A percentile compares a stretch with the other conserved stretches of the same genome.
Evolutionary conservation across 1,140 invertebrate species (phyloP).

Genomic region (Contarinia nasturtii): DNA sequence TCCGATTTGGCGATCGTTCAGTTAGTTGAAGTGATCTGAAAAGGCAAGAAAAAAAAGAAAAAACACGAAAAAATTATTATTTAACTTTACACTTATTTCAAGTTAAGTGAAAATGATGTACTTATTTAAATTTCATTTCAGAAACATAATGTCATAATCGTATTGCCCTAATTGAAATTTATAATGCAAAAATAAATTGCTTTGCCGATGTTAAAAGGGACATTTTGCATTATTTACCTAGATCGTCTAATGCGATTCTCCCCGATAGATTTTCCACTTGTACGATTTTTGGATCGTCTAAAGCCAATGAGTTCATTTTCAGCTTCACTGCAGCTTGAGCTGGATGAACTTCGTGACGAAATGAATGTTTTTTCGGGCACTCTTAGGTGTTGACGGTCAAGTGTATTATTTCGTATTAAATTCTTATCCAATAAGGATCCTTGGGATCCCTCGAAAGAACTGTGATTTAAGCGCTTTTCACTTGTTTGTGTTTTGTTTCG

Average conservation of each 20-base stretch:
- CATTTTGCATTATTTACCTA: constrained; percentile 11
- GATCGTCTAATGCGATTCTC: constrained; percentile 20
- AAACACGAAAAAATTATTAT: neutral
- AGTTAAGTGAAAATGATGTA: too few relatives aligned
- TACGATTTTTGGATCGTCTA: constrained; percentile 7
- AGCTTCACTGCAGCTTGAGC: constrained; percentile 21
- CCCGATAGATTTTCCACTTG: constrained; percentile 11
- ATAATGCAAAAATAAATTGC: too few relatives aligned
- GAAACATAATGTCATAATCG: too few relatives aligned
- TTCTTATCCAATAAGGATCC: constrained; percentile 10
- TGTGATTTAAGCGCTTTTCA: constrained; percentile 14
- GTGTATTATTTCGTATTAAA: constrained; percentile 15
- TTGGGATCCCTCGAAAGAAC: constrained; percentile 14
- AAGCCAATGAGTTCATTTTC: constrained; percentile 11
- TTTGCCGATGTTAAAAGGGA: too few relatives aligned
- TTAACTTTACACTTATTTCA: too few relatives aligned
- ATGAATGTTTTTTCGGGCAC: constrained; percentile 14
- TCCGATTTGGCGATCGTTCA: constrained; percentile 21
- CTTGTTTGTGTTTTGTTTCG: constrained; percentile 16
- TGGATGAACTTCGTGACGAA: constrained; percentile 22
- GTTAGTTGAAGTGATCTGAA: constrained; percentile 19
- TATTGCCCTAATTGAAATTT: too few relatives aligned
- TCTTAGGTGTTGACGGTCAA: constrained; percentile 14
- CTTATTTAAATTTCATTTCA: too few relatives aligned
- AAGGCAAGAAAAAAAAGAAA: neutral